Evolutionary conservation across 2,797 vertebrate genomes (phyloP), one percentile per base, ranked within the genome.

Genomic region (Channa striata): DNA sequence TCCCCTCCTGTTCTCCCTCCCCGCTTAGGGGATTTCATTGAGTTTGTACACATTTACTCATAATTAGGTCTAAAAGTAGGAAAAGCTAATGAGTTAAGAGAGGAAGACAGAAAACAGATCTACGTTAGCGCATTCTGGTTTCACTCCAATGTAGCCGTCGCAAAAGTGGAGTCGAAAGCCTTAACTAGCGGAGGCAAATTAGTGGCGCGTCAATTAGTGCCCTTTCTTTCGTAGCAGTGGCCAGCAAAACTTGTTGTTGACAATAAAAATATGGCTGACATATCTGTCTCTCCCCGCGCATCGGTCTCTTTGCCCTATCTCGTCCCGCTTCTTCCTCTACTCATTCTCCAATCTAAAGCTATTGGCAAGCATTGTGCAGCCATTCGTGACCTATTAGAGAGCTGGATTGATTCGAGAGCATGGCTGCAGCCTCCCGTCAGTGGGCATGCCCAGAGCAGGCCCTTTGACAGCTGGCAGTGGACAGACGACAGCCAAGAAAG

Each of bases 311-410:
- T 36, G 61, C 46, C 46, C 52, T 54, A 17, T 62, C 36, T 82
- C 74, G 69, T 74, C 62, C 69, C 51, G 2, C 56, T 53, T 62
- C 57, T 62, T 59, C 14, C 44, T 73, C 59, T 44, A 60, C 67
- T 85, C 60, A 62, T 75, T 87, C 80, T 81, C 75, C 78, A 78
- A 72, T 87, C 80, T 83, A 91, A 85, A 67, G 69, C 91, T 92
- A 92, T 92, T 93, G 92, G 93, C 92, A 90, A 90, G 80, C 76
- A 51, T 53, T 83, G 88, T 80, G 89, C 90, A 85, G 83, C 83
- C 93, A 93, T 89, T 91, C 90, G 89, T 94, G 94, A 93, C 92
- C 93, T 94, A 94, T 94, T 94, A 94, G 92, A 88, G 89, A 68
- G 48, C 73, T 87, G 90, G 90, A 94, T 93, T 92, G 93, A 93